Percentiles rank a stretch among this genome's conserved stretches.
Evolutionary conservation across 2,888 invertebrate species (phyloP).

Genomic region (Acanthacorydalis orientalis): DNA sequence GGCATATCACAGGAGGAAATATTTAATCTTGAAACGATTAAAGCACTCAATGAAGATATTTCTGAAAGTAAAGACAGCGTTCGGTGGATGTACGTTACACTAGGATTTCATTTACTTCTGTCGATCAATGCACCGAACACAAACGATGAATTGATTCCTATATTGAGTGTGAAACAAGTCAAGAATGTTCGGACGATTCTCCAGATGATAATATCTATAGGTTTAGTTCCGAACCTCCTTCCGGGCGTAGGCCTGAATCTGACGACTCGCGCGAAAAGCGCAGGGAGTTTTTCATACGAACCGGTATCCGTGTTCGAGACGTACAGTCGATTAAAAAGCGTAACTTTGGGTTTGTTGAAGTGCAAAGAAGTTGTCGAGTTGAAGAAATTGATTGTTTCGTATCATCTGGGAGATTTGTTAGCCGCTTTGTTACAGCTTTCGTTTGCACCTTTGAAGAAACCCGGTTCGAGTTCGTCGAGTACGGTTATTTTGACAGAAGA

Average conservation of each 20-base stretch:
- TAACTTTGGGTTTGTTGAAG: constrained; percentile 31
- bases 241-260: constrained; percentile 43
- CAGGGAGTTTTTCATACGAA: constrained; percentile 21
- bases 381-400: constrained; percentile 34
- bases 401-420: constrained; percentile 41
- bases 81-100: constrained; percentile 28
- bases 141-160: constrained; percentile 21
- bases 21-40: no score
- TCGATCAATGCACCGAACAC: constrained; percentile 20
- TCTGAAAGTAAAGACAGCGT: constrained; percentile 7
- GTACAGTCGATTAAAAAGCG: constrained; percentile 31
- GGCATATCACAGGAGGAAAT: no score
- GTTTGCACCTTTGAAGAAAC: constrained; percentile 46
- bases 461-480: constrained; percentile 17
- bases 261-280: constrained; percentile 26
- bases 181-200: constrained; percentile 41
- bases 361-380: constrained; percentile 33
- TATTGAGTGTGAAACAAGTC: constrained; percentile 49
- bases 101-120: constrained; percentile 29
- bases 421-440: constrained; percentile 51
- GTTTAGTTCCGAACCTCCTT: constrained; percentile 45
- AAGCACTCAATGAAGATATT: no score
- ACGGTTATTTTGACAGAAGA: constrained; percentile 37
- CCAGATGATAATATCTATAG: constrained; percentile 44
- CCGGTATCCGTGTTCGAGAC: constrained; percentile 27